Evolutionary conservation across 2,797 vertebrate genomes (phyloP).

Genomic region (Sorex maritimensis): DNA sequence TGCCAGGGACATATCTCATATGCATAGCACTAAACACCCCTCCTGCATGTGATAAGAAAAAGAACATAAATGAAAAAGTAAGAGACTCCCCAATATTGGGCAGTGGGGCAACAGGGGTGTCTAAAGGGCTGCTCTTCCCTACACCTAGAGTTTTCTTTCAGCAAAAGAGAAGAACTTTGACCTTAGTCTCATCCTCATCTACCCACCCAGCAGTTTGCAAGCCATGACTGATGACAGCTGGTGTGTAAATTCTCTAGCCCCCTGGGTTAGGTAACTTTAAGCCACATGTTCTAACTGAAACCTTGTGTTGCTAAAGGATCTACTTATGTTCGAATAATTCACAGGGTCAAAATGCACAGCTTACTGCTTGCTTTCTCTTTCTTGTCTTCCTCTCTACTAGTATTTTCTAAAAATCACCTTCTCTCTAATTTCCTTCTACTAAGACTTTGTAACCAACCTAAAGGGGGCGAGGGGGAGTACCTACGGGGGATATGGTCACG

Average conservation of each 20-base stretch:
- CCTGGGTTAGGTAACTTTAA: conserved; percentile 31
- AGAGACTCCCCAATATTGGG: not conserved
- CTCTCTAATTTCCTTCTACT: not conserved
- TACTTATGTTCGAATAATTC: not conserved
- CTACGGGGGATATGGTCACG: not conserved
- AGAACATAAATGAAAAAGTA: not conserved
- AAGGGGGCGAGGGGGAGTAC: no score
- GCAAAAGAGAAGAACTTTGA: not conserved
- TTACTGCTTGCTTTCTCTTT: not conserved
- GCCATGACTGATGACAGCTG: not conserved
- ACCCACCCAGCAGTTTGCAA: not conserved
- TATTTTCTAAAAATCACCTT: no score
- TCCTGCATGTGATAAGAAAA: not conserved
- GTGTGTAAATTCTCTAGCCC: not conserved
- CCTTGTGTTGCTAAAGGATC: not conserved
- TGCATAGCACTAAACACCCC: not conserved
- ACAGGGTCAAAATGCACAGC: not conserved
- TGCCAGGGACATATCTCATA: not conserved
- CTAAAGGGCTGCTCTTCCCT: not conserved
- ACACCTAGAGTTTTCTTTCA: not conserved
- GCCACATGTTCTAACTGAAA: not conserved
- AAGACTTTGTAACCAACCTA: not conserved
- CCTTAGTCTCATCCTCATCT: not conserved
- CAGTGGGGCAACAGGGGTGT: not conserved
- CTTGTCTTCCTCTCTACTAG: not conserved